phyloP scores from a whole-genome alignment of 1,140 invertebrate genomes.

The Drosophila kohkoa region DNA sequence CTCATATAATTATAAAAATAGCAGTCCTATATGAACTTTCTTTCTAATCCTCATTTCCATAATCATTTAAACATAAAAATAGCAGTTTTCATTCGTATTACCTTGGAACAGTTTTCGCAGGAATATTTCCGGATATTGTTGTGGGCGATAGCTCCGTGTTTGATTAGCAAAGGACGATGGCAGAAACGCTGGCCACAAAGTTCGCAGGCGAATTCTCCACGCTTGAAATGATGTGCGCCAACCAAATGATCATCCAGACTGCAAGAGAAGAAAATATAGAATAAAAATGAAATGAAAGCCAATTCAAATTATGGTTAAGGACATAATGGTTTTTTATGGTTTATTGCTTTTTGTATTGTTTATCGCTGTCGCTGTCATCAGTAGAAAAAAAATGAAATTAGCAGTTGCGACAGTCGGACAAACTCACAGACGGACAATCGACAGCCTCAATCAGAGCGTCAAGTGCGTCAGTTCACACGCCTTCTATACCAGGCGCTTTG shows the following conservation, averaged over 20 bases:
- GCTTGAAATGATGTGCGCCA: conserved; percentile 90
- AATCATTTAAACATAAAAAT: too few relatives aligned
- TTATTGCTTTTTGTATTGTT: conserved; percentile 3
- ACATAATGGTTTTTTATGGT: conserved; percentile 2
- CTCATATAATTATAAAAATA: too few relatives aligned
- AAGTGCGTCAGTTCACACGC: conserved; percentile 79
- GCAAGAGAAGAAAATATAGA: conserved; percentile 81
- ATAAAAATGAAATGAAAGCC: not conserved
- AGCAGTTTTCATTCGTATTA: conserved; percentile 72
- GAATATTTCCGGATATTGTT: conserved; percentile 92
- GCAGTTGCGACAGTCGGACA: conserved; percentile 50
- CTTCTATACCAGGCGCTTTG: conserved; percentile 30
- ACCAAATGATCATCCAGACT: conserved; percentile 94
- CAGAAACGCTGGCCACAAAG: conserved; percentile 93
- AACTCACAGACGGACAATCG: conserved; percentile 46
- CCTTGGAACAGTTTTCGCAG: conserved; percentile 97
- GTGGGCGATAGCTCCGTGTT: conserved; percentile 93
- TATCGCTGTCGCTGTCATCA: conserved; percentile 64
- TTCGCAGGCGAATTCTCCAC: conserved; percentile 93
- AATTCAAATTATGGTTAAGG: not conserved
- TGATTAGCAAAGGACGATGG: conserved; percentile 92
- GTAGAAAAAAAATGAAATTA: conserved; percentile 66
- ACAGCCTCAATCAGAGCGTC: conserved; percentile 67
- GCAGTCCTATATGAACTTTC: too few relatives aligned
- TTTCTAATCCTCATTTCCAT: too few relatives aligned